Evolutionary conservation across 64 coral and sea anemone species (phyloP).

Genomic region (Dendrophyllia cribrosa): DNA sequence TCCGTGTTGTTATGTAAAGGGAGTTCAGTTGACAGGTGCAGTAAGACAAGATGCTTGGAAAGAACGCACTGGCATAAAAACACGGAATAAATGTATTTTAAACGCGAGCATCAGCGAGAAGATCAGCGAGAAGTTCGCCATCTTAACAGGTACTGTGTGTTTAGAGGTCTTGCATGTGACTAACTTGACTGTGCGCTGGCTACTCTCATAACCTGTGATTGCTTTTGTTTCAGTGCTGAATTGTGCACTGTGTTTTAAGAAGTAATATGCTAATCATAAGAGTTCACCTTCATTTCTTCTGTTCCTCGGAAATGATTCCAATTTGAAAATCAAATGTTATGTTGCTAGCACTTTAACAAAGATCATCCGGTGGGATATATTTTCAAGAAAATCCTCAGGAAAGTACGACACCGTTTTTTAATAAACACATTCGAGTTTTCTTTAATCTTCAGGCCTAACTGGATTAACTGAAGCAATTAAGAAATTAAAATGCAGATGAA

Average conservation of each 20-base stretch:
- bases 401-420: neutral
- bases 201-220: no score
- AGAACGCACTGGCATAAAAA: neutral
- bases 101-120: neutral
- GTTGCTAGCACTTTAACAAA: no score
- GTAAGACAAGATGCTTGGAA: no score
- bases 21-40: constrained; percentile 3
- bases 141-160: neutral
- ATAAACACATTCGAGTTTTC: constrained; percentile 9
- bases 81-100: neutral
- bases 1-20: constrained; percentile 12
- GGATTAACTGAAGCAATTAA: neutral
- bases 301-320: no score
- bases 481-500: neutral
- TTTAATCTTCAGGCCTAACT: neutral
- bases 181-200: no score
- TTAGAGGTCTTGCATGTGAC: no score
- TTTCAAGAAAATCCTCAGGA: neutral
- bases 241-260: neutral
- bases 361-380: no score
- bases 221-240: neutral
- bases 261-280: no score
- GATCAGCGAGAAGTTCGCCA: neutral
- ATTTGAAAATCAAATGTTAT: no score
- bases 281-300: no score